Evolutionary conservation across 2,888 invertebrate genomes (phyloP).

Genomic region (Drosophila austrosaltans): DNA sequence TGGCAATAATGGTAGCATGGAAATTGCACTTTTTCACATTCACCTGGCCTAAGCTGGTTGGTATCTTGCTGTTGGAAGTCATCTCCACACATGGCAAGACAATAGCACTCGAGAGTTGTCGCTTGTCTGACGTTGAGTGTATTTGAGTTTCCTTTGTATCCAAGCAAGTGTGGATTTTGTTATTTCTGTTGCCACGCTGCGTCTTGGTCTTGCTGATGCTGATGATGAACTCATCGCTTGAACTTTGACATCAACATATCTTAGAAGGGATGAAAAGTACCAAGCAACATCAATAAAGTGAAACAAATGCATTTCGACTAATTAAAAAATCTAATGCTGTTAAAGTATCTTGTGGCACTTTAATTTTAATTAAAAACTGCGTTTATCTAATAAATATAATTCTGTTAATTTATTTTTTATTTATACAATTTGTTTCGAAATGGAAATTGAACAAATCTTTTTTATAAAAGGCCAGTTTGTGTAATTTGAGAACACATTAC

Average conservation of each 20-base stretch:
- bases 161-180: slow-evolving; percentile 37
- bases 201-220: slow-evolving; percentile 47
- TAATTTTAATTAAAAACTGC: neutral
- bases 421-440: slow-evolving; percentile 27
- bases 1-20: neutral
- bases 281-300: slow-evolving; percentile 30
- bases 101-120: slow-evolving; percentile 42
- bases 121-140: slow-evolving; percentile 69
- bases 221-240: slow-evolving; percentile 72
- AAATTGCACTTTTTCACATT: neutral
- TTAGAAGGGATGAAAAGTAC: neutral
- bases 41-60: neutral
- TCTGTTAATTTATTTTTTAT: slow-evolving; percentile 12
- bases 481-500: slow-evolving; percentile 43
- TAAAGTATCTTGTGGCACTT: neutral
- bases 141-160: slow-evolving; percentile 68
- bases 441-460: no score
- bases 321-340: slow-evolving; percentile 31
- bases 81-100: slow-evolving; percentile 32
- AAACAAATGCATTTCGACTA: slow-evolving; percentile 32
- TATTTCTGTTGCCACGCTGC: slow-evolving; percentile 50
- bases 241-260: slow-evolving; percentile 62
- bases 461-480: slow-evolving; percentile 15
- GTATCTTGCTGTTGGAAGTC: neutral
- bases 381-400: neutral